Base-by-base conservation (phyloP, 2,888 invertebrate species). In the Synergus japonicus region DNA sequence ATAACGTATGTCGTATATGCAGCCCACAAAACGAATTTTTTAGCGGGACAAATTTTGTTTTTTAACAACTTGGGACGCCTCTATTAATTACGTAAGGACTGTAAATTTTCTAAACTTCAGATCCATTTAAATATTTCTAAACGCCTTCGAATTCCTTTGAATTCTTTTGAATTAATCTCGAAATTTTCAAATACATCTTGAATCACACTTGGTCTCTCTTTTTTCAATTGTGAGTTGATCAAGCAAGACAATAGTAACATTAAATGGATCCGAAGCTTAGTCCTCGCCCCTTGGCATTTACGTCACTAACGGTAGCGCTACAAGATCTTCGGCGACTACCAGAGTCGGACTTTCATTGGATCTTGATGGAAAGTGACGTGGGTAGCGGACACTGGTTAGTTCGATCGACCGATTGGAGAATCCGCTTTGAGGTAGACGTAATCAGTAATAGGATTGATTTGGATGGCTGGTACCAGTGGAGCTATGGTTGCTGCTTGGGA, bases 391-490 rank as follows among this genome's bases (percentile, higher is more conserved):
- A 83, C 76, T 76, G 80, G 85, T 82, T 83, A 81, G 77, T 77
- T 81, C 82, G 87, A 89, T 89, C 87, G 84, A 85, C 83, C 85
- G 85, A 88, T 87, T 84, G 87, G 79, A 79, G 78, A 86, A 86
- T 86, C 85, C 86, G 84, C 82, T 85, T 84, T 76, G 80, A 86
- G 90, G 88, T 86, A 84, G 87, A 87, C 87, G 82, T 85, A 86
- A 85, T 84, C 83, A 79, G 83, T 88, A 88, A 91, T 88, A 87
- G 90, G 88, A 90, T 90, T 90, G 89, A 88, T 90, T 86, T 87
- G 85, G 87, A 86, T 85, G 84, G 85, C 84, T 85, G 86, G 82
- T 84, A 81, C 81, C 84, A 84, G 83, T 84, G 85, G 79, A 80
- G 76, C 66, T 65, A 60, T 73, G 29, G 78, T 69, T 76, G 85